Evolutionary conservation across 2,888 invertebrate species (phyloP), one percentile per base, ranked within the genome.

Genomic region (Lochmaea crataegi): DNA sequence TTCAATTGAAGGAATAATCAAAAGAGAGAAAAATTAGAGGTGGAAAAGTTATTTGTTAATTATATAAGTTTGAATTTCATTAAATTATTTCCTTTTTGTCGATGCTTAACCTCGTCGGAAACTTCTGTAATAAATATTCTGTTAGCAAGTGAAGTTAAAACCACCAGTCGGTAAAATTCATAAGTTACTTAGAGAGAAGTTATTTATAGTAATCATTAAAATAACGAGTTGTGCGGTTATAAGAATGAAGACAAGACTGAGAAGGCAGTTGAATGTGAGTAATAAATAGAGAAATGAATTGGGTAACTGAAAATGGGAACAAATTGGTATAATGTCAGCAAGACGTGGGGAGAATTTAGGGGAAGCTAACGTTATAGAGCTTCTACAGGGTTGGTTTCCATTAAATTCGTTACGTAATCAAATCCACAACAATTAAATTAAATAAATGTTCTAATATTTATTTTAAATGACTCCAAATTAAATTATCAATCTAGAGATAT

Each of bases 221-320:
- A 70, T 78, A 79, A 80, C 75, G 79, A 76, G 74, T 78, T 63
- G 32, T 73, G 77, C 73, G 77, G 78, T 75, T 51, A 75, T 68
- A 66, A 66, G 75, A 75, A 76, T 70, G 75, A 73, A 75, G 75
- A 74, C 78, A 71, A 76, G 74, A 78, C 75, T 73, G 73, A 71
- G 72, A 68, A 75, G 71, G 67, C 75, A 74, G 76, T 75, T 71
- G 76, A 72, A 78, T 74, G 77, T 48, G 69, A 78, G 80, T 78
- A 78, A 80, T 81, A 80, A 81, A 81, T 80, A 80, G 79, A 80
- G 78, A 80, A 80, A 81, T 81, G 80, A 80, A 81, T 81, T 80
- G 80, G 78, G 78, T 80, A 80, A 80, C 80, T 80, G 81, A 79
- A 80, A 81, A 80, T 78, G 80, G 80, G 80, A 80, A 80, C 81